phyloP scores from a whole-genome alignment of 2,113 vertebrate species.

The Pluvialis apricaria region DNA sequence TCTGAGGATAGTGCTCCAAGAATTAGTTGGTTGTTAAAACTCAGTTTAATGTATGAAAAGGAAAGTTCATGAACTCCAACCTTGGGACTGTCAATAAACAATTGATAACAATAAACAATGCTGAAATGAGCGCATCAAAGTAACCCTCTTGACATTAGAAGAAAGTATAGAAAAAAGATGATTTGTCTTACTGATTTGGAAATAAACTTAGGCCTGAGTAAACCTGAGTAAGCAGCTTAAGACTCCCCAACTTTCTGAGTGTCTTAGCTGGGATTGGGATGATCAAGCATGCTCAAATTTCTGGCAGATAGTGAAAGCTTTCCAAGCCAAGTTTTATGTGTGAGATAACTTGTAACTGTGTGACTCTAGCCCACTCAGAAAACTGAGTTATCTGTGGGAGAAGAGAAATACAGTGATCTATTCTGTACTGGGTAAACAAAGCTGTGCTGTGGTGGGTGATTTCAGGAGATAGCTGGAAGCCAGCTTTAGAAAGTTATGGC shows the following conservation, averaged over 20 bases:
- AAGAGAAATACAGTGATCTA: slow-evolving; percentile 44
- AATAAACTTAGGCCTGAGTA: slow-evolving; percentile 21
- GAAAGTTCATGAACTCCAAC: background rate
- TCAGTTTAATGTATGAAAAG: background rate
- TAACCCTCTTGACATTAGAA: background rate
- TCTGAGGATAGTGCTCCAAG: background rate
- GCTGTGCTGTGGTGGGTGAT: slow-evolving; percentile 41
- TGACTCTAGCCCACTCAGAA: slow-evolving; percentile 53
- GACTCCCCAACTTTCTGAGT: background rate
- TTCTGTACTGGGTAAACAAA: slow-evolving; percentile 50
- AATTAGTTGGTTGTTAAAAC: background rate
- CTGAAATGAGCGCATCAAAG: background rate
- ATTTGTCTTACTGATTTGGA: background rate
- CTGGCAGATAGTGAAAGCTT: slow-evolving; percentile 22
- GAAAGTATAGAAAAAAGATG: background rate
- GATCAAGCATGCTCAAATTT: background rate
- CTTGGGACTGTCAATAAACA: background rate
- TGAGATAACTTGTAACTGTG: slow-evolving; percentile 35
- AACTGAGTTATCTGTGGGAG: slow-evolving; percentile 49
- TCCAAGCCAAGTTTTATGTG: slow-evolving; percentile 40
- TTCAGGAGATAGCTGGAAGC: slow-evolving; percentile 32
- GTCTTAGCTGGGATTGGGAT: background rate
- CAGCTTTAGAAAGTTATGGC: background rate
- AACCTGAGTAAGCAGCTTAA: background rate
- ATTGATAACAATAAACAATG: too few relatives aligned